These are phyloP conservation scores for Achroia grisella DNA, from an alignment of 1,140 invertebrate species.

Conservation along the genomic window DNA sequence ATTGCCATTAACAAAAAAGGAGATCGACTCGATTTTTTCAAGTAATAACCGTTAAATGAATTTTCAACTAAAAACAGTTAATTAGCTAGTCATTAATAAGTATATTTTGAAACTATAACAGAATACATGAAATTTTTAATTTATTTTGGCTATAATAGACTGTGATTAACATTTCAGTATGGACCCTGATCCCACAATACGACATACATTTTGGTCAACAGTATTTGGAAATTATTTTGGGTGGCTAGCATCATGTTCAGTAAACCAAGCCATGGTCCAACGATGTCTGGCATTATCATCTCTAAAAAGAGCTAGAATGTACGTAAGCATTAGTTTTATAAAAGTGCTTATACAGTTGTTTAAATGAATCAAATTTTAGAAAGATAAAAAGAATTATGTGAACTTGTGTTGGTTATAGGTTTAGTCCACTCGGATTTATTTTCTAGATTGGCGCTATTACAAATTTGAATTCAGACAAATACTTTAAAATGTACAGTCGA, in stretches of 20 bases:
- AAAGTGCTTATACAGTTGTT: too few relatives aligned
- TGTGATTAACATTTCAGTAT: conserved; percentile 75
- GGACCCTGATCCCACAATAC: conserved; percentile 81
- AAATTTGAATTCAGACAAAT: too few relatives aligned
- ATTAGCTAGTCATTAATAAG: too few relatives aligned
- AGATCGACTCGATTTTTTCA: conserved; percentile 75
- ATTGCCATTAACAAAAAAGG: conserved; percentile 65
- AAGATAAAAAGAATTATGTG: too few relatives aligned
- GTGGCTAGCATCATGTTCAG: conserved; percentile 86
- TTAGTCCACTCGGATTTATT: too few relatives aligned
- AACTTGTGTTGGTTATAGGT: too few relatives aligned
- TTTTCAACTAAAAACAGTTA: neutral
- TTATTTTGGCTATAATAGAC: neutral
- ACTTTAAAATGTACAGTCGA: too few relatives aligned
- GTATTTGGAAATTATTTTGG: conserved; percentile 87
- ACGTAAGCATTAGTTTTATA: too few relatives aligned
- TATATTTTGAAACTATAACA: neutral
- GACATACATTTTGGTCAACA: conserved; percentile 89
- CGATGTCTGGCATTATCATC: conserved; percentile 85
- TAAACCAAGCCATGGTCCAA: conserved; percentile 91
- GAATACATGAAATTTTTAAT: neutral
- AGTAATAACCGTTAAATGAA: conserved; percentile 39
- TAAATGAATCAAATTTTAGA: too few relatives aligned
- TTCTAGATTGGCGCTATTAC: too few relatives aligned
- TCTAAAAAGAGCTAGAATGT: conserved; percentile 80